A percentile compares a stretch with the other conserved stretches of the same genome.
Evolutionary conservation across 2,113 vertebrate species (phyloP).

Genomic region (Sisor rabdophorus): DNA sequence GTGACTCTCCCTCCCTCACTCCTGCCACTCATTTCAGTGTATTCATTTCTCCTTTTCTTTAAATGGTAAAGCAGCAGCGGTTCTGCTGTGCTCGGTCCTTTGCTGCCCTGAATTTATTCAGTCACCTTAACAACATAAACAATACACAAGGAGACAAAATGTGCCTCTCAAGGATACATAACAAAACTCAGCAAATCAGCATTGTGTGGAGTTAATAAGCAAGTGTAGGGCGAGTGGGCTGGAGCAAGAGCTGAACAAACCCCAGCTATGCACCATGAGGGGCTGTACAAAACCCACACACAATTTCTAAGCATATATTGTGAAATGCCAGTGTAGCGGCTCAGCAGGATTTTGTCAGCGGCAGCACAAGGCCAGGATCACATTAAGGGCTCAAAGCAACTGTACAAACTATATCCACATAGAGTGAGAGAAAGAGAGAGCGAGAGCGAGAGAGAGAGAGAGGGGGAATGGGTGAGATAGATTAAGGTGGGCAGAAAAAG

Average conservation of each 20-base stretch:
- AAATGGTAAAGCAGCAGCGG: neutral
- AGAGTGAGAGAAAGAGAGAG: neutral
- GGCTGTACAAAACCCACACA: conserved; percentile 24
- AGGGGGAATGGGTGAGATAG: neutral
- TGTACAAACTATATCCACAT: conserved; percentile 44
- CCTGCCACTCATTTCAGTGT: neutral
- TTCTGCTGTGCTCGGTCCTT: neutral
- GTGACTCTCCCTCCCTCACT: neutral
- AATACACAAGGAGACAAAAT: conserved; percentile 23
- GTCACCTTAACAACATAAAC: conserved; percentile 18
- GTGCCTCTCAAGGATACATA: conserved; percentile 30
- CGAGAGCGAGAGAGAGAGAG: conserved; percentile 14
- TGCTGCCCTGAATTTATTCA: conserved; percentile 15
- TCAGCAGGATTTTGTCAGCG: conserved; percentile 32
- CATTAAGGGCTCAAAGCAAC: conserved; percentile 39
- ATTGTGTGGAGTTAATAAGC: conserved; percentile 40
- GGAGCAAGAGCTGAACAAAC: conserved; percentile 49
- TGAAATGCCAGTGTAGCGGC: conserved; percentile 42
- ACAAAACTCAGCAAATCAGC: conserved; percentile 31
- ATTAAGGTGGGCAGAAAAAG: conserved; percentile 6
- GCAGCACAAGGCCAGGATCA: conserved; percentile 31
- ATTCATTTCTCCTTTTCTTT: conserved; percentile 2
- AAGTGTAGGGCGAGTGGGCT: conserved; percentile 26
- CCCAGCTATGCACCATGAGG: conserved; percentile 48
- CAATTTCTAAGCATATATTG: conserved; percentile 44